Conservation (phyloP, 2,797 vertebrate species). For the Margarornis squamiger region DNA sequence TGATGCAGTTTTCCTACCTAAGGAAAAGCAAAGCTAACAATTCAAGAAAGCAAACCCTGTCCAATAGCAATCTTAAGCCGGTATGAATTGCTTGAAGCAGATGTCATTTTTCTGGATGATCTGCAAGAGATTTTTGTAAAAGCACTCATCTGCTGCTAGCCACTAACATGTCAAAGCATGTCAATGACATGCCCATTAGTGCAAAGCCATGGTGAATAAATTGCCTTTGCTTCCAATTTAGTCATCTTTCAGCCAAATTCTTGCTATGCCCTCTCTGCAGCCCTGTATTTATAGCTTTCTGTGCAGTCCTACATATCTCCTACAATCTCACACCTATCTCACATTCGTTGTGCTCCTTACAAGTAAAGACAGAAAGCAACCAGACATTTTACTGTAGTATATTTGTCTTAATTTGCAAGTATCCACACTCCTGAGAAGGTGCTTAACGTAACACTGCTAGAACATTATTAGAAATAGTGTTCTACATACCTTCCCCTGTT, state of each 20-base stretch:
- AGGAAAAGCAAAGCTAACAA: neutral
- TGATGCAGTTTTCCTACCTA: neutral
- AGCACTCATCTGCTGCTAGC: neutral
- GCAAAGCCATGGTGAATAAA: neutral
- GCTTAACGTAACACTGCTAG: neutral
- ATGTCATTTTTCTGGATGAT: neutral
- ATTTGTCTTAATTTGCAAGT: neutral
- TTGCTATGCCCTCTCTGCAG: neutral
- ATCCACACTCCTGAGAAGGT: neutral
- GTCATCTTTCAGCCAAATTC: neutral
- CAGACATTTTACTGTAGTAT: neutral
- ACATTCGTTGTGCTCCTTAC: neutral
- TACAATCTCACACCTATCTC: neutral
- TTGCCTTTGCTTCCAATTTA: neutral
- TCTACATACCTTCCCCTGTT: conserved; percentile 90
- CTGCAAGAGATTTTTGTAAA: neutral
- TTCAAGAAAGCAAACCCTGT: neutral
- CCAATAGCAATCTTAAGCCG: neutral
- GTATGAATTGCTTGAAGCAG: neutral
- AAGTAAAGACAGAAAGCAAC: neutral
- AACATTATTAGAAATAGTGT: neutral
- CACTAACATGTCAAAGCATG: neutral
- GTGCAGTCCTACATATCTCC: neutral
- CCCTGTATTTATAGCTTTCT: neutral
- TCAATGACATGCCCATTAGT: neutral